Evolutionary conservation across 2,797 vertebrate species (phyloP), one percentile per base, ranked within the genome.

Genomic region (Bucorvus abyssinicus): DNA sequence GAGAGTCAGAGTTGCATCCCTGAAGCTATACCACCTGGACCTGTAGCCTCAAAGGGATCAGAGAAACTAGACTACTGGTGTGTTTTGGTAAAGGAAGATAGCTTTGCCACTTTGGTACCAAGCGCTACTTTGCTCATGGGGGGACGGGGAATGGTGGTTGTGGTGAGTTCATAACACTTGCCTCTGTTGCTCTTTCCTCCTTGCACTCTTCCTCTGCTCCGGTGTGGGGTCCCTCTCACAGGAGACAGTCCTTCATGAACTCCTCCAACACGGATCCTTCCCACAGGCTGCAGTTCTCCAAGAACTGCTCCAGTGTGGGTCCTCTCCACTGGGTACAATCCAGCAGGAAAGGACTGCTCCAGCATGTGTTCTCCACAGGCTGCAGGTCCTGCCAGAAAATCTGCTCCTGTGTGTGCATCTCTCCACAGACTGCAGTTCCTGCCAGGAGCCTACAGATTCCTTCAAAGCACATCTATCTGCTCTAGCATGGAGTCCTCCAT

Each of bases 321-420:
- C 13, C 2, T 56, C 60, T 49, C 22, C 27, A 2, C 2, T 32
- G 47, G 50, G 11, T 49, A 26, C 7, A 61, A 24, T 24, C 65
- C 29, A 9, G 49, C 20, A 53, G 52, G 44, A 84, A 50, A 20
- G 32, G 15, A 26, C 44, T 42, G 5, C 10, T 59, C 13, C 40
- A 55, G 13, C 1, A 1, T 10, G 30, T 7, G 14, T 23, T 5
- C 23, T 5, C 18, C 12, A 36, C 1, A 18, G n/a, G 36, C 6
- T 10, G 6, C 19, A 71, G 22, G 23, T 52, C 21, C 32, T 70
- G 19, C 17, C 65, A 71, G 45, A 32, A 70, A 57, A 40, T 19
- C 57, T 89, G 44, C 36, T 76, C 12, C 52, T 30, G 3, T 16
- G 30, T 24, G 49, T 19, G 20, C 32, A 40, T 7, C 30, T 74